Conservation (phyloP, 2,797 vertebrate species). For the Typhlichthys eigenmanni region DNA sequence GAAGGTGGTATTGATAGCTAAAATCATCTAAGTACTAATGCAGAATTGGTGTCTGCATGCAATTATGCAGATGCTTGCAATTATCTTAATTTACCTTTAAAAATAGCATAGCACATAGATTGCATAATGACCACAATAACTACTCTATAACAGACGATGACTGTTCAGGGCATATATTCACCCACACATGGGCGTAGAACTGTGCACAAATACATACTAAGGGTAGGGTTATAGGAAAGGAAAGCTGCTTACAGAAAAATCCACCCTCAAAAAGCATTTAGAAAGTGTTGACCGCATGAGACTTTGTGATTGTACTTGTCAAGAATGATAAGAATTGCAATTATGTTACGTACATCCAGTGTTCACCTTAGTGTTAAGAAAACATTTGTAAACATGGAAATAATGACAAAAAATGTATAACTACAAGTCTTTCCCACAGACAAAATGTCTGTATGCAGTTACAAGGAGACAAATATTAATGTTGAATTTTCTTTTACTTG, state of each 20-base stretch:
- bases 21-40: slow-evolving; percentile 2
- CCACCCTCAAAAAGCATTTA: slow-evolving; percentile 6
- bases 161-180: slow-evolving; percentile 6
- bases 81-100: neutral
- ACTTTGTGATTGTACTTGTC: slow-evolving; percentile 2
- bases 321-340: neutral
- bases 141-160: slow-evolving; percentile 4
- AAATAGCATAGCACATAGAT: slow-evolving; percentile 3
- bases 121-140: slow-evolving; percentile 4
- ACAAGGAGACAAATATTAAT: too few species aligned
- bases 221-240: neutral
- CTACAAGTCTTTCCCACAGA: too few species aligned
- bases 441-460: too few species aligned
- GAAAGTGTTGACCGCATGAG: neutral
- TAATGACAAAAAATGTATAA: too few species aligned
- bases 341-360: too few species aligned
- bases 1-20: neutral
- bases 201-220: slow-evolving; percentile 1
- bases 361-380: too few species aligned
- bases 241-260: slow-evolving; percentile 5
- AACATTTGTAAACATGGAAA: too few species aligned
- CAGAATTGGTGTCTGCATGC: neutral
- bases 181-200: neutral
- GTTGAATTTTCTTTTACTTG: too few species aligned
- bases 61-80: slow-evolving; percentile 2